Evolutionary conservation across 2,113 vertebrate species (phyloP).

Genomic region (Monopterus albus): DNA sequence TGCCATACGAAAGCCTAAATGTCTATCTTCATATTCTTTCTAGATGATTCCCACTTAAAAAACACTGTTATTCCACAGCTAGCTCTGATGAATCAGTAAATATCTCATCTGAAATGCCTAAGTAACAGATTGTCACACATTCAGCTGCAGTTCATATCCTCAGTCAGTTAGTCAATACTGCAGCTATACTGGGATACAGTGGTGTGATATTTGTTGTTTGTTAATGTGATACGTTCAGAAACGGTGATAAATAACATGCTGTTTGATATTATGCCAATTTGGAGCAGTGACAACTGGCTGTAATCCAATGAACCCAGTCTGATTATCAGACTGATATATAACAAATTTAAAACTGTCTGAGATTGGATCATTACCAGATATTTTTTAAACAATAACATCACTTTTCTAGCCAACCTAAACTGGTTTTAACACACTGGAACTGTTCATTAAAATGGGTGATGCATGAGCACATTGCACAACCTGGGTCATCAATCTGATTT

Average conservation of each 20-base stretch:
- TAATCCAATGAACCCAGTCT: conserved; percentile 43
- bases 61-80: background rate
- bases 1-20: background rate
- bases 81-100: background rate
- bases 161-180: background rate
- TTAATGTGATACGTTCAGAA: conserved; percentile 4
- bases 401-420: background rate
- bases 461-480: too few species aligned
- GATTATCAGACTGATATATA: conserved; percentile 46
- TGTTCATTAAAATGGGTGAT: too few species aligned
- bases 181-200: background rate
- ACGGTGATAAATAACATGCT: conserved; percentile 11
- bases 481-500: too few species aligned
- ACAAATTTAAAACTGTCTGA: conserved; percentile 32
- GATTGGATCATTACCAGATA: conserved; percentile 6
- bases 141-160: background rate
- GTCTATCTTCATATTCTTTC: background rate
- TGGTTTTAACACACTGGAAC: background rate
- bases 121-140: background rate
- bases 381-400: conserved; percentile 4
- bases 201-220: conserved; percentile 9
- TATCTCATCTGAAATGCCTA: background rate
- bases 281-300: conserved; percentile 44
- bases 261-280: conserved; percentile 43
- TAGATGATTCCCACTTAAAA: background rate